These are phyloP conservation scores for Geodia barretti DNA, from an alignment of 37 sponge, comb jelly and placozoan genomes.

Conservation along the genomic window DNA sequence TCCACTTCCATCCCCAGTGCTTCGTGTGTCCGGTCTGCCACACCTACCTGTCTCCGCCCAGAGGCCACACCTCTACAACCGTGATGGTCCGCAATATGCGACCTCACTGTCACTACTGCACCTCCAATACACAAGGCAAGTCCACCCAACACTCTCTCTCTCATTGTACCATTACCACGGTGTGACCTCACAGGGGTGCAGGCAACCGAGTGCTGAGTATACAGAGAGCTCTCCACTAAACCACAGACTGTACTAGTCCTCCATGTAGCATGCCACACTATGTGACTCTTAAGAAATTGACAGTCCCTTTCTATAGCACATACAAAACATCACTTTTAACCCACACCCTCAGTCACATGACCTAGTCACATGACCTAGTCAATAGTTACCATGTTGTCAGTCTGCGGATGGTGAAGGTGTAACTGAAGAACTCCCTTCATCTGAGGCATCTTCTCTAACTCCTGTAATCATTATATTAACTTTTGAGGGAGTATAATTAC, in stretches of 20 bases:
- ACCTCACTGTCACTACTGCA: slow-evolving; percentile 57
- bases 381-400: too few species aligned
- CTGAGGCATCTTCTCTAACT: background rate
- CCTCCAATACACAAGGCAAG: slow-evolving; percentile 50
- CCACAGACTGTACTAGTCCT: too few species aligned
- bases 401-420: background rate
- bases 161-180: background rate
- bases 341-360: too few species aligned
- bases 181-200: background rate
- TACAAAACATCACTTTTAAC: too few species aligned
- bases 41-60: slow-evolving; percentile 12
- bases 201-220: background rate
- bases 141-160: background rate
- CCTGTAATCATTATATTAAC: background rate
- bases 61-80: slow-evolving; percentile 2
- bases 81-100: slow-evolving; percentile 35
- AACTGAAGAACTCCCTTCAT: background rate
- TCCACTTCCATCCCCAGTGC: slow-evolving; percentile 59
- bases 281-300: too few species aligned
- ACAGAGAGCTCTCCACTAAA: too few species aligned
- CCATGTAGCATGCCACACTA: too few species aligned
- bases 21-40: slow-evolving; percentile 67
- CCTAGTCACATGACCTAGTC: too few species aligned
- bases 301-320: too few species aligned
- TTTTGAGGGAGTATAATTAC: too few species aligned